Percentiles rank a stretch among this genome's conserved stretches.
These are phyloP conservation scores for Stenotaenia linearis DNA, from an alignment of 2,888 invertebrate genomes.

Conservation along the genomic window DNA sequence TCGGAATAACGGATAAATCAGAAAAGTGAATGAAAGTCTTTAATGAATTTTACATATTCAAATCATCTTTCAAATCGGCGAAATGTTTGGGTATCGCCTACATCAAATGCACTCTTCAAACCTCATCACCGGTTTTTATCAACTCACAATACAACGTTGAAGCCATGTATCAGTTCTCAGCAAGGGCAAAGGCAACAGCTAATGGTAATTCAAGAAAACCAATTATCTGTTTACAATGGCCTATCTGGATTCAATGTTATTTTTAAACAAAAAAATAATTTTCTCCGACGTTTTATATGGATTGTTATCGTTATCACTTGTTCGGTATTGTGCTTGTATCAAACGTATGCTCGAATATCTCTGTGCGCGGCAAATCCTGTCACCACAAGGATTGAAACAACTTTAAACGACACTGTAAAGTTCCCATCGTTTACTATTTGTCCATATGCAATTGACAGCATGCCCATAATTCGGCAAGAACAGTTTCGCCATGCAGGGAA, in stretches of 20 bases:
- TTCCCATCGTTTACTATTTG: constrained; percentile 30
- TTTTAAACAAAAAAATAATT: background rate
- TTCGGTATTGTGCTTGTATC: background rate
- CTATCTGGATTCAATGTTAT: background rate
- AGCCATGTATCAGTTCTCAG: no score
- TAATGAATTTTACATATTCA: no score
- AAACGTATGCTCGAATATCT: background rate
- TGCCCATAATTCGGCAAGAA: background rate
- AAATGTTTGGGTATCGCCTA: no score
- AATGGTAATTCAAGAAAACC: no score
- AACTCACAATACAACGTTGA: no score
- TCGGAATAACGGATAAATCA: no score
- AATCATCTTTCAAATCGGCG: no score
- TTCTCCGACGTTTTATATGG: background rate
- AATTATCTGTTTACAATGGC: no score
- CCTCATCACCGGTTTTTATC: no score
- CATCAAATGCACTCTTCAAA: no score
- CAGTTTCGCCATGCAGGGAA: background rate
- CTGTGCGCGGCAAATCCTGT: background rate
- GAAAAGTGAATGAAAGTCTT: no score
- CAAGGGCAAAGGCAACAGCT: no score
- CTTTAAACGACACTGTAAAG: background rate
- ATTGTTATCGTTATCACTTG: background rate
- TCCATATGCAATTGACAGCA: constrained; percentile 27
- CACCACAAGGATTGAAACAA: background rate